Conservation (phyloP, 2,888 invertebrate genomes). For the Galeopsomyia nigrocyanea region DNA sequence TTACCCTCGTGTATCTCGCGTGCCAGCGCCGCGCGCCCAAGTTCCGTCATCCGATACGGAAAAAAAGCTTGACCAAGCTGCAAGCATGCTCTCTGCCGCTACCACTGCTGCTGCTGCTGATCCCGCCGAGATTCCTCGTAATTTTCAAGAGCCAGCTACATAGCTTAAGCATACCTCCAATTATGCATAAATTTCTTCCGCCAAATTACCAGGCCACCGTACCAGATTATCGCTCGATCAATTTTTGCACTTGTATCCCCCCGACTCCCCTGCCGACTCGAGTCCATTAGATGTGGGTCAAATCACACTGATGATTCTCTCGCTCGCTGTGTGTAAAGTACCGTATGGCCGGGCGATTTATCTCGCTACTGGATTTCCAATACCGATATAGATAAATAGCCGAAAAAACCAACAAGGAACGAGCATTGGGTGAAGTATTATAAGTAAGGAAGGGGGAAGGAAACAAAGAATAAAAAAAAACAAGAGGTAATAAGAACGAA, state of each 20-base stretch:
- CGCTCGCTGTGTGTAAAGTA: not conserved
- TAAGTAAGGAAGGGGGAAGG: too few relatives aligned
- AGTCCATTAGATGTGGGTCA: too few relatives aligned
- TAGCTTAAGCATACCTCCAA: slow-evolving; percentile 8
- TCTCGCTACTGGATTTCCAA: slow-evolving; percentile 5
- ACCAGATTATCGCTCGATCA: too few relatives aligned
- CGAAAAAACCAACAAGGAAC: too few relatives aligned
- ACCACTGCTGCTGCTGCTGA: not conserved
- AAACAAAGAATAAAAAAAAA: not conserved
- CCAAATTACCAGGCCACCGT: too few relatives aligned
- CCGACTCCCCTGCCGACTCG: too few relatives aligned
- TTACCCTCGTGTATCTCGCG: slow-evolving; percentile 37
- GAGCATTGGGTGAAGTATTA: too few relatives aligned
- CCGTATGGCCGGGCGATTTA: slow-evolving; percentile 1
- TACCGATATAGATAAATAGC: not conserved
- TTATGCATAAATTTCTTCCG: too few relatives aligned
- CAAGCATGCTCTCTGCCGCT: not conserved
- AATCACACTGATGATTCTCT: too few relatives aligned
- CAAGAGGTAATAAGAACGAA: not conserved
- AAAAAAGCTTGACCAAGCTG: slow-evolving; percentile 21
- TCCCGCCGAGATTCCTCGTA: slow-evolving; percentile 35
- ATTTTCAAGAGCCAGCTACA: slow-evolving; percentile 21
- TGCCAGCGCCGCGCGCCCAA: slow-evolving; percentile 1
- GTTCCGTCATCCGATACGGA: slow-evolving; percentile 48
- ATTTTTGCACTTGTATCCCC: too few relatives aligned